Percentiles rank a stretch among this genome's conserved stretches.
These are phyloP conservation scores for Tokudaia tokunoshimensis DNA, from an alignment of 2,797 vertebrate genomes.

Conservation along the genomic window DNA sequence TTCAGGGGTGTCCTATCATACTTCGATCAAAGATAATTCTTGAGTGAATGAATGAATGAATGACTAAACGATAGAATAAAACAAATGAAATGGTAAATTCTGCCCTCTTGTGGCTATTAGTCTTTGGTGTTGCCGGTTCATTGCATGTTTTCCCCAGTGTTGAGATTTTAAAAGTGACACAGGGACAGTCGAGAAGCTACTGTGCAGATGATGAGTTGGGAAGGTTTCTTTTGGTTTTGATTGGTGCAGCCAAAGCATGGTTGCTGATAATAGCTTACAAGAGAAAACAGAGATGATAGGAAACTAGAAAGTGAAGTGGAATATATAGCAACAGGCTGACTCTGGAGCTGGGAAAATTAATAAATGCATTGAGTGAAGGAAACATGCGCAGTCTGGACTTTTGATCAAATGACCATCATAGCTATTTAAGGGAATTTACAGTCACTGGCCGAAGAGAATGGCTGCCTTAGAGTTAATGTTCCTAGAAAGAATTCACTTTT, in stretches of 20 bases:
- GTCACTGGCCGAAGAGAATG: neutral
- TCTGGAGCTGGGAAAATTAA: slow-evolving; percentile 1
- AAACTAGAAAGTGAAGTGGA: slow-evolving; percentile 36
- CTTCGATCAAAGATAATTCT: neutral
- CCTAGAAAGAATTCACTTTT: slow-evolving; percentile 1
- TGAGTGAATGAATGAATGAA: slow-evolving; percentile 21
- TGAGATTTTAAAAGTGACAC: neutral
- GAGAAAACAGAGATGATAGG: slow-evolving; percentile 23
- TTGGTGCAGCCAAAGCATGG: neutral
- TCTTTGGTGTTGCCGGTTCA: neutral
- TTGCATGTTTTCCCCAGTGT: neutral
- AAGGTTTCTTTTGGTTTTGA: slow-evolving; percentile 43
- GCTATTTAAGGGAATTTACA: slow-evolving; percentile 9
- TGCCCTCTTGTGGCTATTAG: slow-evolving; percentile 77
- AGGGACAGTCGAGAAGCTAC: slow-evolving; percentile 10
- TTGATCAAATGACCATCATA: slow-evolving; percentile 32
- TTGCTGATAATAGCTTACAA: slow-evolving; percentile 32
- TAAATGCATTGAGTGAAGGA: slow-evolving; percentile 28
- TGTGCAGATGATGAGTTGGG: neutral
- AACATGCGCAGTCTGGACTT: slow-evolving; percentile 8
- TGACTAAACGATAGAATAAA: neutral
- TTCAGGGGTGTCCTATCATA: neutral
- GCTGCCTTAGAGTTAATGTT: neutral
- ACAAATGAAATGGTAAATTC: slow-evolving; percentile 70
- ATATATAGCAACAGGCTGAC: neutral